Conservation (phyloP, 2,888 invertebrate genomes). For the Ecdyonurus torrentis region DNA sequence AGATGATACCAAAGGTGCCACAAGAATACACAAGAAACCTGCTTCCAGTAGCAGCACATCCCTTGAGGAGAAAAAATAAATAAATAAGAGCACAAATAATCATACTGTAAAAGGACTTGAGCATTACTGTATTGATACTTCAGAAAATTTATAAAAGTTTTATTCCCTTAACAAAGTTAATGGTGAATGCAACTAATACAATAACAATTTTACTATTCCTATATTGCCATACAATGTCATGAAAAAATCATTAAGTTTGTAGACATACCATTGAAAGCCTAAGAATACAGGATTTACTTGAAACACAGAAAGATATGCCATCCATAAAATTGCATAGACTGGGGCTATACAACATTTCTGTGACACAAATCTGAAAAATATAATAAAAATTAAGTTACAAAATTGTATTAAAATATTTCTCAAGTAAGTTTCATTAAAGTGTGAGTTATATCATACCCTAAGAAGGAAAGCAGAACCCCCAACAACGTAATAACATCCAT, state of each 20-base stretch:
- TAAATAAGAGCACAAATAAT: neutral
- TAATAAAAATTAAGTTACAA: slow-evolving; percentile 9
- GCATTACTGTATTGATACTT: too few species aligned
- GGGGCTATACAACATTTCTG: slow-evolving; percentile 41
- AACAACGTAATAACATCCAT: slow-evolving; percentile 47
- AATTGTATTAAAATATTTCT: neutral
- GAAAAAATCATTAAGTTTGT: neutral
- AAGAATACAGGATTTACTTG: slow-evolving; percentile 60
- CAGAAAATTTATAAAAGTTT: too few species aligned
- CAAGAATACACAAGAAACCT: slow-evolving; percentile 48
- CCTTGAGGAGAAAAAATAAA: slow-evolving; percentile 26
- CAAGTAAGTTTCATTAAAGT: neutral
- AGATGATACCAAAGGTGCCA: slow-evolving; percentile 40
- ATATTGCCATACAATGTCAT: neutral
- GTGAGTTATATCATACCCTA: slow-evolving; percentile 31
- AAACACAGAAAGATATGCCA: slow-evolving; percentile 52
- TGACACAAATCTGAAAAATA: slow-evolving; percentile 35
- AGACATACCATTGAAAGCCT: slow-evolving; percentile 51
- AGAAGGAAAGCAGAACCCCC: slow-evolving; percentile 46
- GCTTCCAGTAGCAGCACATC: slow-evolving; percentile 56
- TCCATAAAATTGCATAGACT: slow-evolving; percentile 45
- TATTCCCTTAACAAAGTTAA: too few species aligned
- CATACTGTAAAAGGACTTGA: neutral
- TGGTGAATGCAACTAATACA: neutral
- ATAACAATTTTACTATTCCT: neutral